Conservation (phyloP, 2,113 vertebrate genomes). For the Dicaeum eximium region DNA sequence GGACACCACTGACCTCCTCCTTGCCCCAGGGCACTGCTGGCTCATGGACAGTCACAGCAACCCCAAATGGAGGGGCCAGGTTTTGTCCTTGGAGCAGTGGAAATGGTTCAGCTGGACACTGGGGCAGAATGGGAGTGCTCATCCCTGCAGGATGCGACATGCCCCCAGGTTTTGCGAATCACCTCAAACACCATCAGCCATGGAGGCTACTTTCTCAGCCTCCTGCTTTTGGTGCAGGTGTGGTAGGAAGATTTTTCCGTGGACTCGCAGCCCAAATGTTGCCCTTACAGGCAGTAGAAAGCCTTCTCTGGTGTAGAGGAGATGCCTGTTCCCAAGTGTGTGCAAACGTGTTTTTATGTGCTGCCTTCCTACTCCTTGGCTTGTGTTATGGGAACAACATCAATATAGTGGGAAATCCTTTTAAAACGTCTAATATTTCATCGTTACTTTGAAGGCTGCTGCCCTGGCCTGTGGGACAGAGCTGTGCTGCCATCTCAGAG, state of each 20-base stretch:
- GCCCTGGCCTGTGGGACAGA: neutral
- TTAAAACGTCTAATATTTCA: slow-evolving; percentile 61
- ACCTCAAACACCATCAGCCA: neutral
- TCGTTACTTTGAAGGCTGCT: slow-evolving; percentile 44
- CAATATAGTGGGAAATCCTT: slow-evolving; percentile 51
- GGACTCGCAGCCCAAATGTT: neutral
- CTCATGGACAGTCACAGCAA: neutral
- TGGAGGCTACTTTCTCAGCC: neutral
- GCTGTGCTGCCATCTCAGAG: slow-evolving; percentile 9
- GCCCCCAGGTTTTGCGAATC: neutral
- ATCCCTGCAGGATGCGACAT: neutral
- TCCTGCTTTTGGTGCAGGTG: neutral
- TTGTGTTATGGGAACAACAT: slow-evolving; percentile 42
- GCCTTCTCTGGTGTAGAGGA: neutral
- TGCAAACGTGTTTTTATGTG: slow-evolving; percentile 48
- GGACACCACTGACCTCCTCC: fast-evolving
- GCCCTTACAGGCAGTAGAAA: neutral
- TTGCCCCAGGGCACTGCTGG: neutral
- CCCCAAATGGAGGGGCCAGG: neutral
- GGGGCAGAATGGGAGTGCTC: neutral
- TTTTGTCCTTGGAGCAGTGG: neutral
- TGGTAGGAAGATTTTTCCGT: neutral
- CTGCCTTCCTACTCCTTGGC: slow-evolving; percentile 59
- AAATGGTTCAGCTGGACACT: neutral
- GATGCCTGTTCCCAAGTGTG: neutral